Evolutionary conservation across 1,140 invertebrate species (phyloP).

Genomic region (Octopus sinensis): DNA sequence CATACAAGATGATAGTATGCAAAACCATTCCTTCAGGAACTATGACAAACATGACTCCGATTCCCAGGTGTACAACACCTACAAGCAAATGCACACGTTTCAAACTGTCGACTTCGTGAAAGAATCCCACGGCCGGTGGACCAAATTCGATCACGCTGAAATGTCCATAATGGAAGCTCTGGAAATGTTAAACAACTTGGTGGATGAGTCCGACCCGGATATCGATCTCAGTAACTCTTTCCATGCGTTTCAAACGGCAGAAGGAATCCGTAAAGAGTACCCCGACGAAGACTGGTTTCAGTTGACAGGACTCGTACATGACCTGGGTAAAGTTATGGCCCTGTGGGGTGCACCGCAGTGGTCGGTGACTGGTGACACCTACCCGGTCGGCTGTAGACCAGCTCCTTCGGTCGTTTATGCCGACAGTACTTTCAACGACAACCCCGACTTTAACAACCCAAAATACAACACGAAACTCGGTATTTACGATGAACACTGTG

Average conservation of each 20-base stretch:
- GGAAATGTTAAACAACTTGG: slow-evolving; percentile 81
- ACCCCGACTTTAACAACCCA: slow-evolving; percentile 76
- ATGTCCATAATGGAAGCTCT: slow-evolving; percentile 82
- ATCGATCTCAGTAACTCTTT: slow-evolving; percentile 85
- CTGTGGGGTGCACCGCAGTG: slow-evolving; percentile 86
- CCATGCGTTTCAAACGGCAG: slow-evolving; percentile 95
- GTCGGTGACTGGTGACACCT: slow-evolving; percentile 94
- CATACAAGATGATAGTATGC: too few species aligned
- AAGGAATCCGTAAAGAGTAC: slow-evolving; percentile 79
- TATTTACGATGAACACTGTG: slow-evolving; percentile 86
- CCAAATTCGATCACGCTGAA: slow-evolving; percentile 79
- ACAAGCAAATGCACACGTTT: slow-evolving; percentile 43
- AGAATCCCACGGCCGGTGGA: slow-evolving; percentile 66
- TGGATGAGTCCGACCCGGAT: slow-evolving; percentile 95
- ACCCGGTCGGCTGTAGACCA: slow-evolving; percentile 87
- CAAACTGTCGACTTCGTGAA: slow-evolving; percentile 43
- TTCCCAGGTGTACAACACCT: slow-evolving; percentile 37
- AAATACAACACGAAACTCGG: slow-evolving; percentile 74
- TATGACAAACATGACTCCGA: slow-evolving; percentile 39
- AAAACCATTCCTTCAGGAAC: slow-evolving; percentile 25
- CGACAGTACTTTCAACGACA: slow-evolving; percentile 69
- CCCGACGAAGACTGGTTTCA: slow-evolving; percentile 96
- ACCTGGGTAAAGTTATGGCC: slow-evolving; percentile 85
- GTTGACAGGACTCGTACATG: slow-evolving; percentile 89
- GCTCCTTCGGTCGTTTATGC: slow-evolving; percentile 84